Conservation (phyloP, 92 coral and sea anemone genomes). For the Parazoanthus swiftii region DNA sequence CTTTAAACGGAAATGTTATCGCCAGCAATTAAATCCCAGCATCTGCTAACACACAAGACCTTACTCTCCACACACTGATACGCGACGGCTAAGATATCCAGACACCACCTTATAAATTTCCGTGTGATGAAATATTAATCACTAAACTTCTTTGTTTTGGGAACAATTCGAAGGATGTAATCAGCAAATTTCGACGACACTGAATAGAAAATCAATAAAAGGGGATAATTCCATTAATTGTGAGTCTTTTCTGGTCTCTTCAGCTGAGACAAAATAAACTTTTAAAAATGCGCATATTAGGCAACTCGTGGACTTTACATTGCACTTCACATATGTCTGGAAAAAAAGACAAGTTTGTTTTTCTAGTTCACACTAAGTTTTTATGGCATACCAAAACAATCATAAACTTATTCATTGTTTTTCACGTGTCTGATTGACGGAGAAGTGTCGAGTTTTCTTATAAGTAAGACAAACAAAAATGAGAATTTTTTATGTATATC, state of each 20-base stretch:
- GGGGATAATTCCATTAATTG: background rate
- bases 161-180: slow-evolving; percentile 4
- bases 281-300: background rate
- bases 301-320: background rate
- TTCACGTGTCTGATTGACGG: background rate
- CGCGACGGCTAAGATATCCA: background rate
- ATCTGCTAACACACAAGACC: slow-evolving; percentile 14
- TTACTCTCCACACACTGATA: background rate
- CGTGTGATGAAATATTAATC: slow-evolving; percentile 34
- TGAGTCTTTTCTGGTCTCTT: background rate
- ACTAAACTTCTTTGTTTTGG: background rate
- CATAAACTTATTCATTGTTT: background rate
- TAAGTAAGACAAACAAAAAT: background rate
- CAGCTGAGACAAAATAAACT: background rate
- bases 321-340: slow-evolving; percentile 14
- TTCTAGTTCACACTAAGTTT: background rate
- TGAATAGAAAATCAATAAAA: slow-evolving; percentile 6
- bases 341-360: slow-evolving; percentile 24
- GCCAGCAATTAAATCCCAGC: slow-evolving; percentile 7
- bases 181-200: background rate
- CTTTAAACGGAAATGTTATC: slow-evolving; percentile 10
- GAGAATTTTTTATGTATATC: background rate
- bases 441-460: background rate
- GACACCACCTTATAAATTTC: slow-evolving; percentile 33
- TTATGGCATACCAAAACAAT: slow-evolving; percentile 16